Base-by-base conservation (phyloP, 2,797 vertebrate species). In the Sebastes nivosus region DNA sequence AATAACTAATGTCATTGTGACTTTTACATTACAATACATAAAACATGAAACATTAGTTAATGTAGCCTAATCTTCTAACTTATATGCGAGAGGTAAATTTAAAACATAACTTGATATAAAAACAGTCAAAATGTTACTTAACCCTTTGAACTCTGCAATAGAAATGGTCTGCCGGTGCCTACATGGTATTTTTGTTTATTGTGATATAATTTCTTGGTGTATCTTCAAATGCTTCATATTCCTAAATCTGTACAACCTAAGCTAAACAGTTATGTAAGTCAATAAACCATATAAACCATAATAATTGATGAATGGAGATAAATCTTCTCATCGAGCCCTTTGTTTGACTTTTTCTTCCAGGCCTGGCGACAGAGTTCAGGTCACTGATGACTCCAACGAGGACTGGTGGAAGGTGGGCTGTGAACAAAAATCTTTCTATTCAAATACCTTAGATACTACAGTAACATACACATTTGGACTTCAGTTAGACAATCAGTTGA, bases 371-470 rank as follows among this genome's bases (percentile, higher is more conserved):
- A 94, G 97, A 81, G 95, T 98, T 83, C 95, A 96, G 94, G 96
- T 98, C 75, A 96, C 96, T 50, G 97, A 98, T 55, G 97, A 98
- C 89, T 96, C 97, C 50, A 97, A 97, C 6, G 97, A 98, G 91
- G 97, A 98, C 88, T 98, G 97, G 97, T 98, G 97, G 97, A 97
- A 98, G 97, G 97, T 98, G 74, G 75, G 92, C 61, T 60, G 3
- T 54, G 10, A 52, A 66, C 18, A 46, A 54, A 38, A 27, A 32
- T 29, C 10, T 55, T 22, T 42, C 20, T 22, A 27, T 59, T 71
- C 24, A 50, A 60, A 27, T 59, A 20, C 34, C 16, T 46, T 65
- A 71, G 52, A 42, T 57, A 25, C 1, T 10, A 30, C 25, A 63
- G 4, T 64, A 38, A n/a, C 10, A 32, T 38, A 27, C 72, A 67